Percentiles rank a stretch among this genome's conserved stretches.
These are phyloP conservation scores for Chiroxiphia lanceolata DNA, from an alignment of 2,797 vertebrate species.

Conservation along the genomic window DNA sequence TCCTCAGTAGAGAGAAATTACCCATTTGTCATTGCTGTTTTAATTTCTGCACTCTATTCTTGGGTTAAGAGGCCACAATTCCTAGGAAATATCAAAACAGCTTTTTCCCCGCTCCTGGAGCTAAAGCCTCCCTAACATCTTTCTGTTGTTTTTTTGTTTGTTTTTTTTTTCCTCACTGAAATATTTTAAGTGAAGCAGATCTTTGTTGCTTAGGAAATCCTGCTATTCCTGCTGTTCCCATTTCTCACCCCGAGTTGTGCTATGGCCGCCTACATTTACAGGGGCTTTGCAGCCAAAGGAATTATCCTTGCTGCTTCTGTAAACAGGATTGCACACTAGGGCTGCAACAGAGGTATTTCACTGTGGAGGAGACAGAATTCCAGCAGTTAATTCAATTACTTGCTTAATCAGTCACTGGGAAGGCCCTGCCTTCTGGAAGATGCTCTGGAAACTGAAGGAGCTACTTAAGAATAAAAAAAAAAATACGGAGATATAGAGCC, in stretches of 20 bases:
- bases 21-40: background rate
- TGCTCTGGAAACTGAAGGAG: background rate
- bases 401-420: background rate
- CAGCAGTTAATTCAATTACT: background rate
- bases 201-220: conserved; percentile 59
- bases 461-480: background rate
- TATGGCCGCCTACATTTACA: background rate
- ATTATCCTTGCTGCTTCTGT: background rate
- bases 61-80: background rate
- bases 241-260: background rate
- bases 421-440: background rate
- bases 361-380: background rate
- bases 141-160: background rate
- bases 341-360: background rate
- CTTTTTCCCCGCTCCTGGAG: background rate
- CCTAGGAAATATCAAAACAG: background rate
- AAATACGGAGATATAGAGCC: background rate
- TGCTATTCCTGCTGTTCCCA: conserved; percentile 29
- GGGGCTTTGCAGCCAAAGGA: background rate
- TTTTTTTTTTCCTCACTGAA: background rate
- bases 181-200: conserved; percentile 33
- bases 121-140: background rate
- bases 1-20: background rate
- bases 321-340: background rate
- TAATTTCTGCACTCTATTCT: background rate